Conservation (phyloP, 2,113 vertebrate genomes). For the Vulpes lagopus region DNA sequence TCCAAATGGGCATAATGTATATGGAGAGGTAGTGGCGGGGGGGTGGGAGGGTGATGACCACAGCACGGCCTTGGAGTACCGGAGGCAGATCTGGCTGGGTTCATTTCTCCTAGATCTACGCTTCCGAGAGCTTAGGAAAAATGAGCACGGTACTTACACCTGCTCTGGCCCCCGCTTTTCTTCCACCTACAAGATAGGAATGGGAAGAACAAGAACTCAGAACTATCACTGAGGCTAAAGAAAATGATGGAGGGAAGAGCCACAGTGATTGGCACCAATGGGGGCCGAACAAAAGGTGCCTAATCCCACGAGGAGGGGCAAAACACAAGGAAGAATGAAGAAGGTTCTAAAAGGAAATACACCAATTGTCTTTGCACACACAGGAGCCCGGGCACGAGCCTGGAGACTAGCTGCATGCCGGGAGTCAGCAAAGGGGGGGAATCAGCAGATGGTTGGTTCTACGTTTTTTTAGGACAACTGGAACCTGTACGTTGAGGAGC, state of each 20-base stretch:
- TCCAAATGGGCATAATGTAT: neutral
- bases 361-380: neutral
- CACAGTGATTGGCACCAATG: neutral
- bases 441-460: rapidly evolving
- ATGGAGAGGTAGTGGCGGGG: neutral
- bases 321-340: neutral
- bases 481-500: neutral
- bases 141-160: neutral
- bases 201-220: neutral
- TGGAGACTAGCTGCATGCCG: too few relatives aligned
- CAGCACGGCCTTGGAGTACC: neutral
- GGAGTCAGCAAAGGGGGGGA: too few relatives aligned
- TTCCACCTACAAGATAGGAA: neutral
- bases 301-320: neutral
- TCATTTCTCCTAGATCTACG: neutral
- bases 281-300: neutral
- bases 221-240: neutral
- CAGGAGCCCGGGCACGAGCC: neutral
- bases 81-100: neutral
- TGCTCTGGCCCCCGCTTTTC: neutral
- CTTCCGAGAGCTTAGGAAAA: too few relatives aligned
- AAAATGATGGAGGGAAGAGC: neutral
- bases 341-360: neutral
- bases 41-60: rapidly evolving
- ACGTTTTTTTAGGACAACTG: neutral